These are phyloP conservation scores for Aromia moschata DNA, from an alignment of 2,888 invertebrate genomes.

Conservation along the genomic window DNA sequence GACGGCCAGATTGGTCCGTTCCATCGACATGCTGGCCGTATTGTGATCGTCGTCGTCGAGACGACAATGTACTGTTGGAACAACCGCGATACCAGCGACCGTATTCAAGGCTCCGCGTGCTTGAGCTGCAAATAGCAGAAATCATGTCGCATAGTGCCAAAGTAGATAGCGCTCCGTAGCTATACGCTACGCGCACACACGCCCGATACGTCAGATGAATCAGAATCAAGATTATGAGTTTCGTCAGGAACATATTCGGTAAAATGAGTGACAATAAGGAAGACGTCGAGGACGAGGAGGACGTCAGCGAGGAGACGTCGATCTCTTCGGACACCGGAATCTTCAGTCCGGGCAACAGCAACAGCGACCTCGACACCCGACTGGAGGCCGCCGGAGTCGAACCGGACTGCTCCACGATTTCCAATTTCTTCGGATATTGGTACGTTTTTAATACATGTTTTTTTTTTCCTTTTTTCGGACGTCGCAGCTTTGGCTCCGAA, in stretches of 20 bases:
- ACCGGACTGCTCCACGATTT: slow-evolving; percentile 61
- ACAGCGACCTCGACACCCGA: slow-evolving; percentile 55
- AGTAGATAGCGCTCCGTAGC: slow-evolving; percentile 30
- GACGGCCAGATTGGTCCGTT: too few relatives aligned
- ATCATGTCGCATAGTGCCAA: slow-evolving; percentile 49
- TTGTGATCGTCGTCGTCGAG: too few relatives aligned
- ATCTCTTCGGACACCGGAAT: slow-evolving; percentile 60
- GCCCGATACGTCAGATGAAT: slow-evolving; percentile 31
- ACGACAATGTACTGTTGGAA: slow-evolving; percentile 16
- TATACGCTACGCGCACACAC: slow-evolving; percentile 29
- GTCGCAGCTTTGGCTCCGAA: too few relatives aligned
- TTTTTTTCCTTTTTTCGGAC: neutral
- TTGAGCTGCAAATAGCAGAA: slow-evolving; percentile 54
- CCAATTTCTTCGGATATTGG: slow-evolving; percentile 63
- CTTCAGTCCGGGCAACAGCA: slow-evolving; percentile 54
- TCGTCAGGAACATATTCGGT: slow-evolving; percentile 59
- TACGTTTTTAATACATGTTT: slow-evolving; percentile 44
- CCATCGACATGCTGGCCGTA: too few relatives aligned
- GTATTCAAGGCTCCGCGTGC: slow-evolving; percentile 52
- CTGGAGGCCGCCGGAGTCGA: slow-evolving; percentile 45
- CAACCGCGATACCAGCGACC: slow-evolving; percentile 34
- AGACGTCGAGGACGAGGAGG: slow-evolving; percentile 52
- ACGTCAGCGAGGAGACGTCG: slow-evolving; percentile 54
- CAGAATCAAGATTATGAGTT: slow-evolving; percentile 54
- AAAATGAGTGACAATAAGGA: slow-evolving; percentile 53